These are phyloP conservation scores for Drosophila obscura DNA, from an alignment of 1,140 invertebrate species.

Conservation along the genomic window DNA sequence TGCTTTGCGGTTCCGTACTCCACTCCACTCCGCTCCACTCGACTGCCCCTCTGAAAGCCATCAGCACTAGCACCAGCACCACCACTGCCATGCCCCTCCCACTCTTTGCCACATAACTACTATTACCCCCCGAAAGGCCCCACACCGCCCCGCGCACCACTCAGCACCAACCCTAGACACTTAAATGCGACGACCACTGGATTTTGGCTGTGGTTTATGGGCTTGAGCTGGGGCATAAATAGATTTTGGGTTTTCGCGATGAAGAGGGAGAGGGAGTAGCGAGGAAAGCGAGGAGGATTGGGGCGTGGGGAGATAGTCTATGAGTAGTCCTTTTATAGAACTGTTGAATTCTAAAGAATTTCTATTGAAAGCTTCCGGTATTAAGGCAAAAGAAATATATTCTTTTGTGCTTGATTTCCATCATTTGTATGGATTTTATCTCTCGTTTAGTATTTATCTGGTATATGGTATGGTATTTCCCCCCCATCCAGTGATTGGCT, in stretches of 20 bases:
- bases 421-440: constrained; percentile 1
- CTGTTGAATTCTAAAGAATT: neutral
- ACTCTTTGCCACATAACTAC: neutral
- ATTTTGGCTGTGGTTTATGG: constrained; percentile 80
- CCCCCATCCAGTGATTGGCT: too few relatives aligned
- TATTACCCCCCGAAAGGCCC: constrained; percentile 1
- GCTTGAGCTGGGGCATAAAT: constrained; percentile 72
- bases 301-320: neutral
- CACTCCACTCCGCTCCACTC: neutral
- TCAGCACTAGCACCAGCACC: too few relatives aligned
- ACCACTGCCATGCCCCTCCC: constrained; percentile 8
- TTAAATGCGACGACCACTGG: constrained; percentile 79
- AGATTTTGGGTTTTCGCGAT: constrained; percentile 60
- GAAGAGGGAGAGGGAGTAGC: neutral
- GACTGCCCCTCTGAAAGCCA: neutral
- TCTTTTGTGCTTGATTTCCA: neutral
- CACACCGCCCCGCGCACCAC: too few relatives aligned
- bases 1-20: constrained; percentile 48
- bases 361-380: neutral
- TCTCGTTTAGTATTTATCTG: neutral
- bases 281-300: neutral
- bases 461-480: neutral
- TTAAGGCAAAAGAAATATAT: too few relatives aligned
- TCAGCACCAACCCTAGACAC: constrained; percentile 39
- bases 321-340: constrained; percentile 1